Base-by-base conservation (phyloP, 2,113 vertebrate species). In the Cynopterus brachyotis region DNA sequence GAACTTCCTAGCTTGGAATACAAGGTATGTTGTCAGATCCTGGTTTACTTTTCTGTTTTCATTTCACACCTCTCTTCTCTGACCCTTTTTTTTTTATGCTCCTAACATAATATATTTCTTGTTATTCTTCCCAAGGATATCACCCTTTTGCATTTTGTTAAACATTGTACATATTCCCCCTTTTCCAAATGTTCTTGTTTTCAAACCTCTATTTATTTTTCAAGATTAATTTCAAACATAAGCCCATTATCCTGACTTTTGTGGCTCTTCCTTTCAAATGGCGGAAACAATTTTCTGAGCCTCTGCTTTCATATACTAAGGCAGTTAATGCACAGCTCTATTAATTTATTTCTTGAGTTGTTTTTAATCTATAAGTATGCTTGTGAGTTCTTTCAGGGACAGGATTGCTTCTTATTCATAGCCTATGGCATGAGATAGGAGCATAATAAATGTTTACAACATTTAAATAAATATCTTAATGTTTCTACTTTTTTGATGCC, bases 141-240 rank as follows among this genome's bases (percentile, higher is more conserved):
- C 40, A 60, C 85, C 30, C 1, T 76, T 92, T 92, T 26, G 59
- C 5, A 70, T 53, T 40, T 66, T 88, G 79, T 67, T 67, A 78
- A 82, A 86, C 3, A 1, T 32, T 59, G 67, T 32, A 66, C 7
- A 64, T 72, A 78, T 6, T 32, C 30, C 66, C 62, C 90, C 19
- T 37, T 72, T 94, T 45, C 55, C 20, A 70, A 94, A 82, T 82
- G 53, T 22, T 80, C 53, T 89, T 72, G 37, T 75, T 91, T 28
- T 87, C 30, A 96, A 85, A 50, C 3, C 19, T 70, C 73, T 93
- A 82, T 84, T 95, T 95, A 73, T 87, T 62, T 50, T 92, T 55
- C 40, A n/a, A 95, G 62, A 87, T 94, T 95, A 89, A 79, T 90
- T 96, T 96, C 53, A 91, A 85, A 89, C 20, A 26, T 59, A 94